Conservation (phyloP, 2,113 vertebrate species). For the Trachemys scripta region DNA sequence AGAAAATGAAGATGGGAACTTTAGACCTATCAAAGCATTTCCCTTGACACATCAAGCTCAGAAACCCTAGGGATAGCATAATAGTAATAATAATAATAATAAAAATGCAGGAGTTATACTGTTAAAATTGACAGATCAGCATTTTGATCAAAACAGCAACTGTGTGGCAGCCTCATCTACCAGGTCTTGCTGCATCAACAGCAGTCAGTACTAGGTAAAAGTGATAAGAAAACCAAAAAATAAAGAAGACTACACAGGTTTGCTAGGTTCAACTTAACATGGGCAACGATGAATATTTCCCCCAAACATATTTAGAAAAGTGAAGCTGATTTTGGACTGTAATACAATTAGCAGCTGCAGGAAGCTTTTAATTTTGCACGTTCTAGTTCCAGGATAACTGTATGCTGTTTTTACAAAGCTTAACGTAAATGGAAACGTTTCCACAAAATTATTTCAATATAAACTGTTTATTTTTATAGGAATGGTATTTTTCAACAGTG, state of each 20-base stretch:
- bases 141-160: background rate
- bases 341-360: background rate
- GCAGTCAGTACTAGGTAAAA: constrained; percentile 4
- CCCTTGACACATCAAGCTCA: background rate
- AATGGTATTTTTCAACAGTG: background rate
- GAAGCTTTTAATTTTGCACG: background rate
- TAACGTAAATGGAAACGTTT: background rate
- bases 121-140: background rate
- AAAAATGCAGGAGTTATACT: constrained; percentile 9
- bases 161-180: background rate
- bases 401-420: background rate
- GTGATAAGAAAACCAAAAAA: background rate
- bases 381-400: background rate
- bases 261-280: background rate
- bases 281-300: background rate
- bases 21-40: background rate
- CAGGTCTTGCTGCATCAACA: background rate
- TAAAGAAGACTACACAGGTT: background rate
- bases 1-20: constrained; percentile 17
- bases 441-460: background rate
- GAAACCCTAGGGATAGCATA: background rate
- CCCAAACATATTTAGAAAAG: constrained; percentile 9
- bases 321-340: background rate
- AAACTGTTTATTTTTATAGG: background rate
- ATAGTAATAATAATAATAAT: background rate